Evolutionary conservation across 2,113 vertebrate species (phyloP).

Genomic region (Pavo muticus): DNA sequence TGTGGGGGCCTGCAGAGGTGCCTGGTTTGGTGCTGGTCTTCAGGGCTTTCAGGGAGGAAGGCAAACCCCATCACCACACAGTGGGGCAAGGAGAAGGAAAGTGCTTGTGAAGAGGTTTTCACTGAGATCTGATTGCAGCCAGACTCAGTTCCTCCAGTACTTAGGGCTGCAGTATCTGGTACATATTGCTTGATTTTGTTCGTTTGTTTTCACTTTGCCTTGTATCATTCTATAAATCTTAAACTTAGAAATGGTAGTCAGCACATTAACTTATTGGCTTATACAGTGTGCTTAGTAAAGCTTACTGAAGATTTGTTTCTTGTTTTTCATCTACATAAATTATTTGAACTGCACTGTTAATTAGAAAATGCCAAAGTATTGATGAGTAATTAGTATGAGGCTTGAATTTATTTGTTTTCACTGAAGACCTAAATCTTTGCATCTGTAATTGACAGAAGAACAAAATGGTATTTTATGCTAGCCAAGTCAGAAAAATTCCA

Average conservation of each 20-base stretch:
- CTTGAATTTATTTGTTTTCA: neutral
- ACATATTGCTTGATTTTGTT: neutral
- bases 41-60: neutral
- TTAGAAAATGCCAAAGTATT: neutral
- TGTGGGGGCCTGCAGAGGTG: neutral
- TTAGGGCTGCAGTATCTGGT: neutral
- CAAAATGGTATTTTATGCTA: neutral
- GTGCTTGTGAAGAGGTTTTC: neutral
- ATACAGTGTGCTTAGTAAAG: neutral
- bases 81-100: neutral
- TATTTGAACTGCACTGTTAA: neutral
- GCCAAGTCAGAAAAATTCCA: neutral
- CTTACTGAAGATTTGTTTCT: conserved; percentile 7
- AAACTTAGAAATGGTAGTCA: neutral
- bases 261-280: neutral
- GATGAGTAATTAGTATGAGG: conserved; percentile 11
- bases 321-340: conserved; percentile 8
- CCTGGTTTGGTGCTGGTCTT: neutral
- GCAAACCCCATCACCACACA: neutral
- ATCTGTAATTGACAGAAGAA: neutral
- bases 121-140: neutral
- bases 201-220: neutral
- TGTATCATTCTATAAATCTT: neutral
- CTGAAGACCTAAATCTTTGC: neutral
- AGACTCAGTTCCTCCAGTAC: neutral